phyloP scores from a whole-genome alignment of 2,888 invertebrate species.

The Chrysina gloriosa region DNA sequence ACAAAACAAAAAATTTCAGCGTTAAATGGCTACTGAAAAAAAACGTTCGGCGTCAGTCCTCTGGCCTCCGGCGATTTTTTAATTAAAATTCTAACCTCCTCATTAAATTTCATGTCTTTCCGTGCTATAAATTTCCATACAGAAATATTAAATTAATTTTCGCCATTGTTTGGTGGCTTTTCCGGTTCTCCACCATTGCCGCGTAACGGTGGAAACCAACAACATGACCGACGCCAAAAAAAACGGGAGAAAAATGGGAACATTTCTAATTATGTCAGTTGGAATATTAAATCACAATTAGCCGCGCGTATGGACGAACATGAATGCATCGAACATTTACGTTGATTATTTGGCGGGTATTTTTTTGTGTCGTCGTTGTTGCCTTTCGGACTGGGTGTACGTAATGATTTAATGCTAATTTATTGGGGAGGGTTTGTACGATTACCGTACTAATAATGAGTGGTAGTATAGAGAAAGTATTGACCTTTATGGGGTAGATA shows the following conservation, averaged over 20 bases:
- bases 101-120: conserved; percentile 38
- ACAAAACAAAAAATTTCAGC: conserved; percentile 7
- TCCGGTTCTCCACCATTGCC: conserved; percentile 21
- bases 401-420: too few relatives aligned
- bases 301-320: conserved; percentile 10
- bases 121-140: conserved; percentile 38
- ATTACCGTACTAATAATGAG: too few relatives aligned
- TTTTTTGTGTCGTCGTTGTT: not conserved
- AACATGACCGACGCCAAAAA: too few relatives aligned
- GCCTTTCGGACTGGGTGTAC: not conserved
- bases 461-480: too few relatives aligned
- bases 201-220: too few relatives aligned
- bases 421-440: too few relatives aligned
- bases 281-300: conserved; percentile 37
- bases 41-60: not conserved
- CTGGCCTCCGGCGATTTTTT: conserved; percentile 28
- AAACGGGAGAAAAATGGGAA: conserved; percentile 23
- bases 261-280: conserved; percentile 36
- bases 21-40: conserved; percentile 13
- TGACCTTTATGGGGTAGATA: too few relatives aligned
- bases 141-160: conserved; percentile 38
- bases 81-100: conserved; percentile 39
- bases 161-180: conserved; percentile 35
- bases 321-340: conserved; percentile 19
- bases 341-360: not conserved